A percentile compares a stretch with the other conserved stretches of the same genome.
These are phyloP conservation scores for Falcunculus frontatus DNA, from an alignment of 2,113 vertebrate species.

Conservation along the genomic window DNA sequence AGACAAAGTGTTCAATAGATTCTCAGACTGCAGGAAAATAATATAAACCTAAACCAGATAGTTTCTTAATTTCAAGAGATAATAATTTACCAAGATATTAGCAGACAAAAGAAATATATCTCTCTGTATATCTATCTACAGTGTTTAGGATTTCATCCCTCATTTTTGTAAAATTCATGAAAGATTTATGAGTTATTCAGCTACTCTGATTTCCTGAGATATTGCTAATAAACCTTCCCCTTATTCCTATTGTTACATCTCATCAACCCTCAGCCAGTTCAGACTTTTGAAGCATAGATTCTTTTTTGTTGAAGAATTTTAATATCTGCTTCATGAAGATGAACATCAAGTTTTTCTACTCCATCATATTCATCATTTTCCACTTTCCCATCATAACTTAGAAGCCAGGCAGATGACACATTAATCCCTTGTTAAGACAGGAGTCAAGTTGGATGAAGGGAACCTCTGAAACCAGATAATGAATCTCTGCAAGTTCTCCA, in stretches of 20 bases:
- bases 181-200: conserved; percentile 63
- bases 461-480: neutral
- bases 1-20: neutral
- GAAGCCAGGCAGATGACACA: neutral
- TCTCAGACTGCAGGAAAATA: neutral
- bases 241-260: neutral
- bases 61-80: conserved; percentile 54
- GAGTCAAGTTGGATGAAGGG: neutral
- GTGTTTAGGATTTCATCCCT: conserved; percentile 34
- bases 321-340: neutral
- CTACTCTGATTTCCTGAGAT: neutral
- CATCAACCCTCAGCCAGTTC: neutral
- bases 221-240: conserved; percentile 40
- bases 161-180: conserved; percentile 47
- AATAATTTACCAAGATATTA: conserved; percentile 42
- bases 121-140: neutral
- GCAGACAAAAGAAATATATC: neutral
- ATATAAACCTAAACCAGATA: neutral
- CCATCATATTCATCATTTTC: neutral
- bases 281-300: conserved; percentile 1
- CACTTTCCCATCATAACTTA: neutral
- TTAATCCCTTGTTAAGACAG: neutral
- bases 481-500: neutral
- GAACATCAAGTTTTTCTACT: neutral
- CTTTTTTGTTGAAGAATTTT: neutral